Base-by-base conservation (phyloP, 2,113 vertebrate genomes). In the human (Homo sapiens) region DNA sequence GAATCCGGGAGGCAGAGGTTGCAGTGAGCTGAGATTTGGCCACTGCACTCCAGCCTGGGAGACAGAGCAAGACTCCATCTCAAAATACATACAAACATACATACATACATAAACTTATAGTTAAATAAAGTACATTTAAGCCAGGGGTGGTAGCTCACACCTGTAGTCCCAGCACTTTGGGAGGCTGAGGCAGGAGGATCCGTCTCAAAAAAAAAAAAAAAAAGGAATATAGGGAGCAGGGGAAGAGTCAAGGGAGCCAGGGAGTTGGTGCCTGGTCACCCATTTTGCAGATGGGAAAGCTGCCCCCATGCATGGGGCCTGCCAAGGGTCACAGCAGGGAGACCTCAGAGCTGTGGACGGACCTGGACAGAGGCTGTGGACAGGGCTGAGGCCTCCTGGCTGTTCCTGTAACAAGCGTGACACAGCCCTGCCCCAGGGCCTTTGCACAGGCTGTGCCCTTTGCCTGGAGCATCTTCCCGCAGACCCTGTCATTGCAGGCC, bases 351-450 rank as follows among this genome's bases (percentile, higher is more conserved):
- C 27, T 59, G 57, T 9, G 38, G 30, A 32, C 2, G 35, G 88
- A 30, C 50, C 70, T 18, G 20, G 57, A 66, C 22, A 2, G 40
- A 6, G 48, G 5, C 18, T n/a, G 38, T 27, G 40, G 40, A 30
- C 8, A 16, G 73, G 73, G 73, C 40, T 45, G 40, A 45, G 38
- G 72, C 55, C 75, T 48, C 50, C 48, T 59, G 1, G 0, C 70
- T 73, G 61, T 3, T 59, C 57, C 64, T 50, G 17, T 9, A 16
- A 3, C 52, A 7, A 1, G 1, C 1, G 18, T 1, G 59, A 20
- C 72, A 8, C 13, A 0, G 64, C 9, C 18, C 82, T 68, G 81
- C 82, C 76, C 8, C 73, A 50, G 85, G 66, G 22, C 75, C 68
- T 93, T 70, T 61, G 82, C 16, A 52, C 68, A 6, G 75, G 66